phyloP scores from a whole-genome alignment of 2,797 vertebrate genomes.

The Megaceryle alcyon region DNA sequence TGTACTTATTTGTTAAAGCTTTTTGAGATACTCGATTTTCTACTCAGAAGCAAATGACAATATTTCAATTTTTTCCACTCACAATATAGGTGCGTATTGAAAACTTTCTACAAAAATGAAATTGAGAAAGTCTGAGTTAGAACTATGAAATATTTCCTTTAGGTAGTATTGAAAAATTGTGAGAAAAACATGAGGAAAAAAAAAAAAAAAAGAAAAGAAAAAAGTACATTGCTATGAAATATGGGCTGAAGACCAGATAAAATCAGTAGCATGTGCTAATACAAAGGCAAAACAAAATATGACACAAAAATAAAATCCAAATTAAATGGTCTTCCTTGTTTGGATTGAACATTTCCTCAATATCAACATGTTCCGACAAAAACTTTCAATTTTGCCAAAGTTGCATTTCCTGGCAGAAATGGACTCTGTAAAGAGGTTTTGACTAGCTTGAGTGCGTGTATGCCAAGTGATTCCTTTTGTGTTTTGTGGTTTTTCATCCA shows the following conservation, averaged over 20 bases:
- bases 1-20: neutral
- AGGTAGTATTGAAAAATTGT: neutral
- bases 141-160: neutral
- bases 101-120: neutral
- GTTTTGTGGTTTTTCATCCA: constrained; percentile 46
- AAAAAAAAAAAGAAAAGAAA: neutral
- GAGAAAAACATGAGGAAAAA: neutral
- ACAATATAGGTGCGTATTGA: neutral
- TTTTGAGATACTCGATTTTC: neutral
- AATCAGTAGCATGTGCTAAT: neutral
- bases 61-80: neutral
- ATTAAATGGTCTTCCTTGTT: constrained; percentile 27
- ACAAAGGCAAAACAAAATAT: constrained; percentile 20
- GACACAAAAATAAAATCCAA: neutral
- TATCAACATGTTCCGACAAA: neutral
- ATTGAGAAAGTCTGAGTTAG: neutral
- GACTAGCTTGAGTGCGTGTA: neutral
- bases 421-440: neutral
- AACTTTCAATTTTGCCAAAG: constrained; percentile 42
- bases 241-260: neutral
- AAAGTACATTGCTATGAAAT: neutral
- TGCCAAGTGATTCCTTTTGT: constrained; percentile 50
- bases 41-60: neutral
- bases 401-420: constrained; percentile 28
- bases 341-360: constrained; percentile 29